Percentiles rank a stretch among this genome's conserved stretches.
Conservation (phyloP, 2,113 vertebrate species). For the Petroica traversi region DNA sequence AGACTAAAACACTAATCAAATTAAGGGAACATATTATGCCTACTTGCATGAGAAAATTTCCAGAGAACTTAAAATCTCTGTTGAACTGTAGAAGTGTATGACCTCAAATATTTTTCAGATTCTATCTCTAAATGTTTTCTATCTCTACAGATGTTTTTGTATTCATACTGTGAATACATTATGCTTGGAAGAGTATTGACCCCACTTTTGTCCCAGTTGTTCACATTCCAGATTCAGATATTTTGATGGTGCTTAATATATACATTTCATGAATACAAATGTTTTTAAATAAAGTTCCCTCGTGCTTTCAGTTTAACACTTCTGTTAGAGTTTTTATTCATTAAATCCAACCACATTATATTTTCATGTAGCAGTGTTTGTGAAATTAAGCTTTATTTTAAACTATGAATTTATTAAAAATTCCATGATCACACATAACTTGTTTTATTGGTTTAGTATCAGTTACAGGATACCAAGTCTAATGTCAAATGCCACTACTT, state of each 20-base stretch:
- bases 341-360: background rate
- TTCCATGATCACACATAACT: background rate
- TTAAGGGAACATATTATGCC: background rate
- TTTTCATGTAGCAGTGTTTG: background rate
- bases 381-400: background rate
- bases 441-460: background rate
- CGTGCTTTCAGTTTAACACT: background rate
- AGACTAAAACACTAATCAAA: background rate
- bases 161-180: background rate
- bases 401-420: background rate
- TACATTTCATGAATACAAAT: background rate
- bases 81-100: background rate
- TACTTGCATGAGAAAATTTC: background rate
- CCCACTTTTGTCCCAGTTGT: background rate
- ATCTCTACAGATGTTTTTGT: background rate
- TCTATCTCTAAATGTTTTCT: background rate
- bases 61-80: background rate
- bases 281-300: background rate
- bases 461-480: background rate
- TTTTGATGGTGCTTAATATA: background rate
- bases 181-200: background rate
- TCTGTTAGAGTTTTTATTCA: background rate
- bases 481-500: background rate
- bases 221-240: background rate
- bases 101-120: background rate